These are phyloP conservation scores for Aleiodes alternator DNA, from an alignment of 2,888 invertebrate genomes.

Conservation along the genomic window DNA sequence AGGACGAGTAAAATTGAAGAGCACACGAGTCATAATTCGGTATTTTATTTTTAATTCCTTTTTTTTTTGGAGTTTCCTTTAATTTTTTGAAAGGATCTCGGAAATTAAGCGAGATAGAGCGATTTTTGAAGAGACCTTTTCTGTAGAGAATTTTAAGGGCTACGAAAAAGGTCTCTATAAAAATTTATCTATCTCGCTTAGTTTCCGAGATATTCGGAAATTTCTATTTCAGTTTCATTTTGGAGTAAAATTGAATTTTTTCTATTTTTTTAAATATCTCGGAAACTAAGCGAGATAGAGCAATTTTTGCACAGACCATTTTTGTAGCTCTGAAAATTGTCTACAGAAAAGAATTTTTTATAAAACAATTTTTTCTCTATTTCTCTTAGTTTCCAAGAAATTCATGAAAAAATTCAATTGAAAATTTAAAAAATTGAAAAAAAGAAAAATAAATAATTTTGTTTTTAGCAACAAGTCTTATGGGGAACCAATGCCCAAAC, in stretches of 20 bases:
- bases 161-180: not conserved
- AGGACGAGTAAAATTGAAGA: conserved; percentile 67
- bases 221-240: too few species aligned
- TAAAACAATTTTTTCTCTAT: too few species aligned
- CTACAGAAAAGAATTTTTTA: not conserved
- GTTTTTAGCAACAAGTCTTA: conserved; percentile 68
- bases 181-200: too few species aligned
- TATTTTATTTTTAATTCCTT: conserved; percentile 43
- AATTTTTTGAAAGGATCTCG: not conserved
- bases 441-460: not conserved
- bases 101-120: too few species aligned
- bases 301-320: too few species aligned
- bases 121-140: too few species aligned
- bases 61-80: not conserved
- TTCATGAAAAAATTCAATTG: too few species aligned
- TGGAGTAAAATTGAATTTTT: too few species aligned
- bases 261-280: too few species aligned
- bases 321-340: too few species aligned
- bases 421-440: not conserved
- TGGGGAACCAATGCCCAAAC: conserved; percentile 68
- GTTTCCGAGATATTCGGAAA: not conserved
- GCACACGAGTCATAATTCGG: conserved; percentile 66
- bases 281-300: too few species aligned
- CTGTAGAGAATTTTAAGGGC: not conserved
- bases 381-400: too few species aligned